Percentiles rank a stretch among this genome's conserved stretches.
Conservation (phyloP, 2,113 vertebrate species). For the Apteryx mantelli region DNA sequence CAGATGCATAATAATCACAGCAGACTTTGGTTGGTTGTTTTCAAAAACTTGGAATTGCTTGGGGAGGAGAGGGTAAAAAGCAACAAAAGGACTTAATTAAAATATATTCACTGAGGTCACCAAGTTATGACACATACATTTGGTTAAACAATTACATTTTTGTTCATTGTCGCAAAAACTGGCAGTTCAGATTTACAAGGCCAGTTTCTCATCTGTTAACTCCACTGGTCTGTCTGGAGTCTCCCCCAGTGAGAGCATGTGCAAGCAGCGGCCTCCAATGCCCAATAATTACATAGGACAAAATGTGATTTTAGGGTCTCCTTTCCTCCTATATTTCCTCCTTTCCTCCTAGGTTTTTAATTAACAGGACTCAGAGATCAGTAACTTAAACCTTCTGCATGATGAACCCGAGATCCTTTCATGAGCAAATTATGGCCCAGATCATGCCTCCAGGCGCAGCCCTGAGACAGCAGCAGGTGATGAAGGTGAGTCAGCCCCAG, state of each 20-base stretch:
- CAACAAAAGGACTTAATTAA: slow-evolving; percentile 71
- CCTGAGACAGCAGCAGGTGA: background rate
- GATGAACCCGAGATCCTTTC: slow-evolving; percentile 9
- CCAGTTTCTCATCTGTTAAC: background rate
- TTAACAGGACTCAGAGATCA: slow-evolving; percentile 37
- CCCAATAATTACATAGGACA: background rate
- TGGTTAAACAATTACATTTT: slow-evolving; percentile 64
- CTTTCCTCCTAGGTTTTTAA: slow-evolving; percentile 26
- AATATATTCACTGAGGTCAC: slow-evolving; percentile 40
- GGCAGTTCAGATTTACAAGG: slow-evolving; percentile 36
- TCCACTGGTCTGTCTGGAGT: background rate
- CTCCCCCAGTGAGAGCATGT: background rate
- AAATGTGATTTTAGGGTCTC: slow-evolving; percentile 1
- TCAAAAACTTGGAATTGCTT: slow-evolving; percentile 48
- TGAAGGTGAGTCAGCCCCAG: background rate
- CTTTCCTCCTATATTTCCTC: slow-evolving; percentile 24
- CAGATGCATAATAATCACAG: slow-evolving; percentile 33
- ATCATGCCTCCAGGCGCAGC: background rate
- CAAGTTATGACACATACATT: slow-evolving; percentile 53
- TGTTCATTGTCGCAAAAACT: slow-evolving; percentile 58
- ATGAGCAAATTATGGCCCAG: background rate
- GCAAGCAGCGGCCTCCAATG: background rate
- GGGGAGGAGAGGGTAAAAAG: slow-evolving; percentile 22
- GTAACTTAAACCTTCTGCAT: background rate
- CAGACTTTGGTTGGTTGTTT: slow-evolving; percentile 46